Evolutionary conservation across 2,888 invertebrate species (phyloP), one percentile per base, ranked within the genome.

Genomic region (Aelia acuminata): DNA sequence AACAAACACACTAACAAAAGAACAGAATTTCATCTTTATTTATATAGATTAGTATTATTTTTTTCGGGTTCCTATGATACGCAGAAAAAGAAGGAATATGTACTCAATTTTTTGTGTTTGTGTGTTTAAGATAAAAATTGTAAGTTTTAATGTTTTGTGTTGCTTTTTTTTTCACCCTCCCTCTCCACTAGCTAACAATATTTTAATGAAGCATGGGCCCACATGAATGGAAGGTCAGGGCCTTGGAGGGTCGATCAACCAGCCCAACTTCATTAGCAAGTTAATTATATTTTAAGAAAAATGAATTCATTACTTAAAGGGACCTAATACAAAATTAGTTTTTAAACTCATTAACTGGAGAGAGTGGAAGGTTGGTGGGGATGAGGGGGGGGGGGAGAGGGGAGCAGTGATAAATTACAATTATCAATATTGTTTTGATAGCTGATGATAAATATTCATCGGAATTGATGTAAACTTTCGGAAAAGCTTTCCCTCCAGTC

Each of bases 401-500:
- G n/a, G 49, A 0, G 20, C n/a, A 49, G 70, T 85, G 88, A 88
- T 89, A 88, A 89, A 88, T 89, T 85, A 88, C 84, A 89, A 89
- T 89, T 88, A 89, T 88, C 89, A 89, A 89, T 89, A 87, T 87
- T 87, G 87, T 88, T 84, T 88, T 88, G 88, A 88, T 89, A 85
- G 89, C 49, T 50, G 39, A 53, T 85, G 84, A 84, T 89, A 89
- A 89, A 89, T 89, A 89, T 89, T 89, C 87, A 89, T 89, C 70
- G 87, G 50, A 70, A 87, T 75, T 87, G 87, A 84, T 87, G 63
- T 87, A 87, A 87, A 87, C 70, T 87, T 63, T 39, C 39, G 31
- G 43, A 47, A 87, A 87, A 75, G 70, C 70, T 75, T 70, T 47
- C 87, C 87, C 57, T 22, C 75, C 57, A 20, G 20, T 8, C 39